Conservation (phyloP, 2,113 vertebrate genomes). For the Ceyx margarethae region DNA sequence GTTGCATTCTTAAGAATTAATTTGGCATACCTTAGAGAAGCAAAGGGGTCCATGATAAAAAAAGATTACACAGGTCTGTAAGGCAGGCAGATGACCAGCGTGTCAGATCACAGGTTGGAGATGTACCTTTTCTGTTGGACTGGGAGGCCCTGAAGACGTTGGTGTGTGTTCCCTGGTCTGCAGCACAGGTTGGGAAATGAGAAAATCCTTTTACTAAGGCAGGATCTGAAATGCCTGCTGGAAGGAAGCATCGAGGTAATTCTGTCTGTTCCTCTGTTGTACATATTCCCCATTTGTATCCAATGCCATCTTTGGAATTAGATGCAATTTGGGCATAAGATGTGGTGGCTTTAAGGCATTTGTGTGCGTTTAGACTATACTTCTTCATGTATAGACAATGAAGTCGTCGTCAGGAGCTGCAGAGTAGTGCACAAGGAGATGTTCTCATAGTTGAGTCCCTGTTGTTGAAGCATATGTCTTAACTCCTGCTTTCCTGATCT, state of each 20-base stretch:
- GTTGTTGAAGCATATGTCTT: background rate
- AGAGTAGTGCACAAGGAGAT: background rate
- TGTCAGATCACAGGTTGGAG: background rate
- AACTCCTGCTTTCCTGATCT: background rate
- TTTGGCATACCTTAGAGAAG: background rate
- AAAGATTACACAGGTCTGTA: background rate
- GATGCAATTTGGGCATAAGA: background rate
- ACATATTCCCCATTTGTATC: background rate
- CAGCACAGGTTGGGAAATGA: background rate
- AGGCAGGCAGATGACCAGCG: accelerated
- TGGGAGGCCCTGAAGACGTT: too few relatives aligned
- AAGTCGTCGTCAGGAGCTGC: background rate
- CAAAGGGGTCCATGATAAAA: background rate
- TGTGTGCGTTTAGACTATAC: background rate
- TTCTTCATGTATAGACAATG: background rate
- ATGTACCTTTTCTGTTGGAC: background rate
- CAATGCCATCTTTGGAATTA: background rate
- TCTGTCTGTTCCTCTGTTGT: background rate
- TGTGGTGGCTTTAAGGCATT: background rate
- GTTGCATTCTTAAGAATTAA: background rate
- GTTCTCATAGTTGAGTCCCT: background rate
- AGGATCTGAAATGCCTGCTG: background rate
- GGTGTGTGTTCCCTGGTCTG: background rate
- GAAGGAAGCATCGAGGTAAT: background rate
- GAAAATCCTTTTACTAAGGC: background rate